These are phyloP conservation scores for Rhynchophorus ferrugineus DNA, from an alignment of 1,140 invertebrate genomes.

Conservation along the genomic window DNA sequence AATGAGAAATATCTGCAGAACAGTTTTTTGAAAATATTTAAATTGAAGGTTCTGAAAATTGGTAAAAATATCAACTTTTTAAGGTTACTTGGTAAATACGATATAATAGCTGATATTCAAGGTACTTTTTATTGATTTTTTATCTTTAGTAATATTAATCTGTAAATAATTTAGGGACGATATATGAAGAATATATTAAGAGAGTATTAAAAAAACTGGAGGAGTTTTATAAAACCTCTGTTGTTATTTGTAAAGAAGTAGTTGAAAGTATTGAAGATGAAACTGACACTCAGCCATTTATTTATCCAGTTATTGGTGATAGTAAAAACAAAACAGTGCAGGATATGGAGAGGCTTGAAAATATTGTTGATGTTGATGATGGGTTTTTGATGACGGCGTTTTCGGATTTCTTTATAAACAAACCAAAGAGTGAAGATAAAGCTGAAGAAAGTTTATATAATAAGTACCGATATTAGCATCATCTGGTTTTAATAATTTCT, in stretches of 20 bases:
- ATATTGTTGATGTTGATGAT: conserved; percentile 31
- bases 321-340: conserved; percentile 7
- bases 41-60: conserved; percentile 31
- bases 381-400: conserved; percentile 36
- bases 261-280: not conserved
- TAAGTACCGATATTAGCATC: conserved; percentile 14
- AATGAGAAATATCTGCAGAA: conserved; percentile 16
- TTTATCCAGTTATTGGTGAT: not conserved
- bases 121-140: conserved; percentile 14
- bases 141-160: not conserved
- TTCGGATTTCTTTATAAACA: conserved; percentile 23
- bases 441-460: conserved; percentile 20
- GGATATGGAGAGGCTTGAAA: conserved; percentile 31
- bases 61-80: conserved; percentile 34
- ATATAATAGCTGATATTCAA: conserved; percentile 22
- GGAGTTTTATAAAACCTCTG: conserved; percentile 14
- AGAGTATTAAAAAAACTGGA: conserved; percentile 25
- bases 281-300: not conserved
- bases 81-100: conserved; percentile 30
- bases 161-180: conserved; percentile 23
- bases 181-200: conserved; percentile 30
- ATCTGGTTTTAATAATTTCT: not conserved
- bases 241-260: too few relatives aligned
- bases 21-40: conserved; percentile 30
- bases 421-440: conserved; percentile 1